phyloP scores from a whole-genome alignment of 2,113 vertebrate species.

The Campylomormyrus tamandua region DNA sequence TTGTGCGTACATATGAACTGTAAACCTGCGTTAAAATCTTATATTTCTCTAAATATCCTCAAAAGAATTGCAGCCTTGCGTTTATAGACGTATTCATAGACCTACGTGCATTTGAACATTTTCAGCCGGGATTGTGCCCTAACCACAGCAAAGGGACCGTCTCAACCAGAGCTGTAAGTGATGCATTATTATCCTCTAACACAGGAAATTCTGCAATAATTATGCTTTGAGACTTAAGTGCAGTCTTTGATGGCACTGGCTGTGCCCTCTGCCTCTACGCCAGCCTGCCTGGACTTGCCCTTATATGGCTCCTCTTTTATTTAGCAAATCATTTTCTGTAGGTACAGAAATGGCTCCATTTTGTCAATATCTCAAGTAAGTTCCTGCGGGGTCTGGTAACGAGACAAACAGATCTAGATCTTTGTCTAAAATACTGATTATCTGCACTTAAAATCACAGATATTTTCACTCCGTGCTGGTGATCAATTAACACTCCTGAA shows the following conservation, averaged over 20 bases:
- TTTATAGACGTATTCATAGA: background rate
- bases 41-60: background rate
- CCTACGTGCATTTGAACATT: background rate
- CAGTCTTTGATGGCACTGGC: background rate
- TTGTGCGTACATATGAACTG: background rate
- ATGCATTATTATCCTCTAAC: slow-evolving; percentile 13
- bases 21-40: background rate
- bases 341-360: background rate
- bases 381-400: background rate
- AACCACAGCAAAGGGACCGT: slow-evolving; percentile 1
- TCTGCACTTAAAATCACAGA: background rate
- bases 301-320: background rate
- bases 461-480: background rate
- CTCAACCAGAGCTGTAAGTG: background rate
- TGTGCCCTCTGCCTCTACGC: background rate
- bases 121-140: background rate
- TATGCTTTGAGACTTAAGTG: slow-evolving; percentile 5
- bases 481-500: background rate
- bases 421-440: background rate
- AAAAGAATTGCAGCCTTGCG: background rate
- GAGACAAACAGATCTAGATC: background rate
- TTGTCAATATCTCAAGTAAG: background rate
- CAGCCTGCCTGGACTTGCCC: background rate
- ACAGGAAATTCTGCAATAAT: slow-evolving; percentile 7
- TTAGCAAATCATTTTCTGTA: slow-evolving; percentile 2